Evolutionary conservation across 2,888 invertebrate species (phyloP).

Genomic region (Entomobrya proxima): DNA sequence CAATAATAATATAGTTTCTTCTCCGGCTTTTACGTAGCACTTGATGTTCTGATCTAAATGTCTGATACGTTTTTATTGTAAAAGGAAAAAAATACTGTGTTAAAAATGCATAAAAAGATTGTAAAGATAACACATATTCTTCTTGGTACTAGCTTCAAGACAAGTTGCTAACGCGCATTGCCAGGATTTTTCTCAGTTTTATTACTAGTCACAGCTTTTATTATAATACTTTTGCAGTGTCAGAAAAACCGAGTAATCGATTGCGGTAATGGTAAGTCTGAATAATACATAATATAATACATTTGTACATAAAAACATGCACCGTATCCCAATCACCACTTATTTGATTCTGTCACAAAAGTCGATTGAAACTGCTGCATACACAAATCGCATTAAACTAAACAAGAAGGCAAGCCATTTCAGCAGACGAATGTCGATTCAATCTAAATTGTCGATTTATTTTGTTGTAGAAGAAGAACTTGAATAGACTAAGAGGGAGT

Average conservation of each 20-base stretch:
- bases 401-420: constrained; percentile 35
- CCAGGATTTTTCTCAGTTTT: not conserved
- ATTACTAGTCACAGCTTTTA: not conserved
- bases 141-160: not conserved
- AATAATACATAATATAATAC: constrained; percentile 19
- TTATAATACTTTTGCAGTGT: not conserved
- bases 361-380: constrained; percentile 33
- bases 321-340: constrained; percentile 25
- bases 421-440: constrained; percentile 21
- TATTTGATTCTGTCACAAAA: constrained; percentile 6
- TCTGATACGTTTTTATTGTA: not conserved
- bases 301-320: not conserved
- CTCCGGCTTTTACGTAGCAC: not conserved
- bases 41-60: not conserved
- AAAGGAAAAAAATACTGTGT: not conserved
- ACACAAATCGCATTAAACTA: constrained; percentile 44
- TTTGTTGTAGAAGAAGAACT: not conserved
- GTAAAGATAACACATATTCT: not conserved
- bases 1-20: not conserved
- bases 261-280: not conserved
- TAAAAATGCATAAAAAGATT: constrained; percentile 26
- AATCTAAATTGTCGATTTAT: constrained; percentile 53
- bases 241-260: constrained; percentile 15
- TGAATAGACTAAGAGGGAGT: not conserved
- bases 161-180: not conserved